A percentile compares a stretch with the other conserved stretches of the same genome.
Evolutionary conservation across 2,797 vertebrate species (phyloP).

Genomic region (Phrynocephalus forsythii): DNA sequence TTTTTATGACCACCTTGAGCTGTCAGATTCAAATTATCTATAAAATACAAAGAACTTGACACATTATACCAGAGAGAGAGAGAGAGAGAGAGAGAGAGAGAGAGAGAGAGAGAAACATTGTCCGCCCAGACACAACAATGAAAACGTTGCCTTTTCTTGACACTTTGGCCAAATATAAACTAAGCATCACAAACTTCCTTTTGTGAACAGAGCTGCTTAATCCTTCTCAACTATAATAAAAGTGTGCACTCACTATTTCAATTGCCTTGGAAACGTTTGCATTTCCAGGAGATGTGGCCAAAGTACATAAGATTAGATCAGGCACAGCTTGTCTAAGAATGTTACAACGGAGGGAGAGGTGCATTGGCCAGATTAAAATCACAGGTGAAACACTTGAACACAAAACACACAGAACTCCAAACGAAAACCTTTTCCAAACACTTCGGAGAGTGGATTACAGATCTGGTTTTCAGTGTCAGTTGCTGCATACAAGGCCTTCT

Average conservation of each 20-base stretch:
- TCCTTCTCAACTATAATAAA: slow-evolving; percentile 56
- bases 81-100: no score
- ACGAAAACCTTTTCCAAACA: slow-evolving; percentile 22
- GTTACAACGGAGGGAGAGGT: slow-evolving; percentile 58
- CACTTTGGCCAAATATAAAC: background rate
- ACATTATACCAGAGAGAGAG: background rate
- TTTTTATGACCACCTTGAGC: no score
- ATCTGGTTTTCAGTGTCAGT: slow-evolving; percentile 18
- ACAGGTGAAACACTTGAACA: slow-evolving; percentile 45
- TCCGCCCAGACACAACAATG: background rate
- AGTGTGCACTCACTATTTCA: slow-evolving; percentile 56
- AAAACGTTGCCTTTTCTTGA: background rate
- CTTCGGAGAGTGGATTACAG: slow-evolving; percentile 2
- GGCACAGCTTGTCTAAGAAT: slow-evolving; percentile 68
- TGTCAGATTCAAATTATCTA: background rate
- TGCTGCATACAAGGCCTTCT: background rate
- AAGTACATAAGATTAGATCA: slow-evolving; percentile 74
- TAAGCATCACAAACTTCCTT: slow-evolving; percentile 55
- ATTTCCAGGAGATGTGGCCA: slow-evolving; percentile 71
- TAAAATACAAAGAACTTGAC: background rate
- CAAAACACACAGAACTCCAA: background rate
- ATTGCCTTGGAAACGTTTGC: slow-evolving; percentile 74
- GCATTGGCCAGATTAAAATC: slow-evolving; percentile 50
- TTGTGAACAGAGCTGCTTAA: slow-evolving; percentile 53
- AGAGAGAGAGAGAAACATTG: no score